A percentile compares a stretch with the other conserved stretches of the same genome.
Evolutionary conservation across 2,797 vertebrate genomes (phyloP).

Genomic region (Microctenopoma lineatum): DNA sequence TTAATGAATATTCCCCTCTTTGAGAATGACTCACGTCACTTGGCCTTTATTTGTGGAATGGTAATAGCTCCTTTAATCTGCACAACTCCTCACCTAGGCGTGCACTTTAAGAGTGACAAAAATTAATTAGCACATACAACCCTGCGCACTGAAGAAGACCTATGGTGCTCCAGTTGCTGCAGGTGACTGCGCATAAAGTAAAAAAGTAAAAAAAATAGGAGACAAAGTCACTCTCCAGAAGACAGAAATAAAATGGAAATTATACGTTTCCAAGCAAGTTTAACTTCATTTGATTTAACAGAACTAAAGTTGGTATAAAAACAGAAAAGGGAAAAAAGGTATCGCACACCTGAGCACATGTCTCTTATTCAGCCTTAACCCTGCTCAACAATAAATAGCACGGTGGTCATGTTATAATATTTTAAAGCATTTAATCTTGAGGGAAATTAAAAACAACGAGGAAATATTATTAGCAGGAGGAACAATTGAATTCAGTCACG

Average conservation of each 20-base stretch:
- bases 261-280: conserved; percentile 21
- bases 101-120: conserved; percentile 30
- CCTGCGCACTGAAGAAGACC: conserved; percentile 5
- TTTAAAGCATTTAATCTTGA: conserved; percentile 8
- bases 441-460: conserved; percentile 22
- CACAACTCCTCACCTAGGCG: conserved; percentile 46
- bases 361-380: conserved; percentile 68
- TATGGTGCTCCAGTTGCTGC: conserved; percentile 18
- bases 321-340: conserved; percentile 27
- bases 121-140: conserved; percentile 21
- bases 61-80: conserved; percentile 36
- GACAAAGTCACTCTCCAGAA: conserved; percentile 2
- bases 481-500: conserved; percentile 13
- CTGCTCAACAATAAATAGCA: conserved; percentile 5
- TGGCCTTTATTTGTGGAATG: conserved; percentile 44
- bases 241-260: conserved; percentile 38
- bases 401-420: neutral
- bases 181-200: neutral
- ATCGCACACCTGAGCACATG: conserved; percentile 46
- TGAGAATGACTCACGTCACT: conserved; percentile 43
- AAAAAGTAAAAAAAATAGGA: neutral
- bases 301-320: conserved; percentile 28
- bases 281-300: conserved; percentile 55
- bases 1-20: conserved; percentile 25
- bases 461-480: conserved; percentile 23